Conservation (phyloP, 2,113 vertebrate genomes). For the Nicator chloris region DNA sequence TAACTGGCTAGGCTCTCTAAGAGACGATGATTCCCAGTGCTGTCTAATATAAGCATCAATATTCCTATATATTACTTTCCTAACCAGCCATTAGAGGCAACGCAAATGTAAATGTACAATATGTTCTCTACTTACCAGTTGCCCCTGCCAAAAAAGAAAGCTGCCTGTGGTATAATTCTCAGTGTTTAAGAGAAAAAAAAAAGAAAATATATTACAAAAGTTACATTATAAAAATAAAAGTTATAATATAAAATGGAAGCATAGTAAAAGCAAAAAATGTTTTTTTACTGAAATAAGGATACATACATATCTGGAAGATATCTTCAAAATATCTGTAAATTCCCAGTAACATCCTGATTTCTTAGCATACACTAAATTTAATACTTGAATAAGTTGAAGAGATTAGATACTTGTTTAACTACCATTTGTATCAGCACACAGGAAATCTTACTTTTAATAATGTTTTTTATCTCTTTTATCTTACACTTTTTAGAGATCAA, state of each 20-base stretch:
- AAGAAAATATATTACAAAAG: too few species aligned
- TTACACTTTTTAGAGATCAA: background rate
- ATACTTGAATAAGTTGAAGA: background rate
- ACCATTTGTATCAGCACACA: background rate
- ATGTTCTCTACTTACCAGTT: background rate
- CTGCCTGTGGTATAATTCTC: background rate
- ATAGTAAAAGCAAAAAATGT: background rate
- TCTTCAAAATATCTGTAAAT: background rate
- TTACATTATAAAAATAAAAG: background rate
- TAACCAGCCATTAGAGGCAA: background rate
- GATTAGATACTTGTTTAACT: background rate
- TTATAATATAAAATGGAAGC: background rate
- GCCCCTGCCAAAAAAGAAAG: background rate
- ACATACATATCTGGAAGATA: background rate
- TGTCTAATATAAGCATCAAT: background rate
- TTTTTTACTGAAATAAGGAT: background rate
- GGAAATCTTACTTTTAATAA: background rate
- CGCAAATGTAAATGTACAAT: background rate
- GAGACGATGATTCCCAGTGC: rapidly evolving
- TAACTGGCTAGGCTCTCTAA: background rate
- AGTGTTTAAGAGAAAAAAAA: background rate
- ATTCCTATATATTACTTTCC: background rate
- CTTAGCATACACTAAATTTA: background rate
- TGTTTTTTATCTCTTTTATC: background rate
- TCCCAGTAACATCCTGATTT: background rate